A percentile compares a stretch with the other conserved stretches of the same genome.
Conservation (phyloP, 2,797 vertebrate genomes). For the Crocodylus rhombifer region DNA sequence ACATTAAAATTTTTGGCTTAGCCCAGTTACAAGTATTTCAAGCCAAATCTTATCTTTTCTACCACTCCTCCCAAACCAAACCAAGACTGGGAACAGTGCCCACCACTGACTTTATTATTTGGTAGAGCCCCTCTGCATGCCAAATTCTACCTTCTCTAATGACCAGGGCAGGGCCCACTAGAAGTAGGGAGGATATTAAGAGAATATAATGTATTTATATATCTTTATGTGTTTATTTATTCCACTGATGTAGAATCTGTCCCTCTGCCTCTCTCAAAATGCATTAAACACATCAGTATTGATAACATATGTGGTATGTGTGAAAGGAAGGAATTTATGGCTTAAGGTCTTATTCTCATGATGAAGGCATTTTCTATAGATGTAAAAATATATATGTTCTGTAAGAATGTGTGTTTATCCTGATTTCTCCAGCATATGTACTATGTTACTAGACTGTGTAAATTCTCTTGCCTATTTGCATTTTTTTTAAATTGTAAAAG, state of each 20-base stretch:
- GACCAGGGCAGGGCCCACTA: background rate
- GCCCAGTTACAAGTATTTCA: background rate
- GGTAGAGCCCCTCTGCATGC: background rate
- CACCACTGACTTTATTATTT: background rate
- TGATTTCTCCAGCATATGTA: background rate
- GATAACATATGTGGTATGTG: background rate
- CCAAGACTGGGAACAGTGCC: background rate
- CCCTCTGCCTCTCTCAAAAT: background rate
- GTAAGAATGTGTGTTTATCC: background rate
- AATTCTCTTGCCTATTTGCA: background rate
- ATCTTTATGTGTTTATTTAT: background rate
- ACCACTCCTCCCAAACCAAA: background rate
- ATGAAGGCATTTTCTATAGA: background rate
- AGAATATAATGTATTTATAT: background rate
- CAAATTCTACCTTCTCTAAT: background rate
- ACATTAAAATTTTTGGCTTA: background rate
- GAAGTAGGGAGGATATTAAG: background rate
- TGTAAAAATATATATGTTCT: background rate
- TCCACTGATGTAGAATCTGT: background rate
- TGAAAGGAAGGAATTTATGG: background rate
- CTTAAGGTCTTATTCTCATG: background rate
- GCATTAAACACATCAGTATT: background rate
- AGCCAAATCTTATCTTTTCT: constrained; percentile 24
- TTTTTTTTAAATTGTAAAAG: background rate
- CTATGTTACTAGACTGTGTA: background rate